Base-by-base conservation (phyloP, 2,888 invertebrate species). In the Teleiodes luculella region DNA sequence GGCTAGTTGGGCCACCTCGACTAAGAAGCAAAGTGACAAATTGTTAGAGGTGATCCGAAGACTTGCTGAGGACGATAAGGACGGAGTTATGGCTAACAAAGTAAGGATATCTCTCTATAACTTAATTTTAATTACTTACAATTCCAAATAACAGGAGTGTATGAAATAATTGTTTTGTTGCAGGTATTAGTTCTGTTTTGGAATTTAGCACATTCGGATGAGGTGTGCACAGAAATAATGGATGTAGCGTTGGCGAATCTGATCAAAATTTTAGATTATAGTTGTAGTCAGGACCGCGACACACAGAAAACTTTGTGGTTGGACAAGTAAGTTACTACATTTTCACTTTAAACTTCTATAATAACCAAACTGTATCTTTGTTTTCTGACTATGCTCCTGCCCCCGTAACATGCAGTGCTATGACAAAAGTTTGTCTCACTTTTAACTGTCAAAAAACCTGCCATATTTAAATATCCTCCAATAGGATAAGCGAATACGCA, bases 71-170 rank as follows among this genome's bases (percentile, higher is more conserved):
- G 98, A 99, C 81, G 98, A 99, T 81, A 98, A 99, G 81, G 98
- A 98, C 81, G 98, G 98, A 50, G 97, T 98, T 8, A 98, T 98
- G 98, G 98, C 98, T 45, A 96, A 97, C 80, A 98, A 98, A 92
- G 97, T 94, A 75, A 56, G 55, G 8, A 46, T 11, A 16, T 16
- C 39, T 18, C 3, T 20, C 7, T 7, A 13, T 36, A 14, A 10
- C 8, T 37, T 14, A 18, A 16, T 8, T 41, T 41, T 11, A 10
- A 3, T 24, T 24, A 4, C 24, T 24, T 24, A 24, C 24, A 6
- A 24, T 3, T 6, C 3, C 6, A 24, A 18, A 20, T 2, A 41
- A 2, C 8, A 4, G 2, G 2, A 7, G 11, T 3, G 3, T 18
- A 1, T 41, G 8, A 18, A 39, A 39, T 18, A 3, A 0, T 10